Percentiles rank a stretch among this genome's conserved stretches.
These are phyloP conservation scores for Yponomeuta sedellus DNA, from an alignment of 2,888 invertebrate species.

Conservation along the genomic window DNA sequence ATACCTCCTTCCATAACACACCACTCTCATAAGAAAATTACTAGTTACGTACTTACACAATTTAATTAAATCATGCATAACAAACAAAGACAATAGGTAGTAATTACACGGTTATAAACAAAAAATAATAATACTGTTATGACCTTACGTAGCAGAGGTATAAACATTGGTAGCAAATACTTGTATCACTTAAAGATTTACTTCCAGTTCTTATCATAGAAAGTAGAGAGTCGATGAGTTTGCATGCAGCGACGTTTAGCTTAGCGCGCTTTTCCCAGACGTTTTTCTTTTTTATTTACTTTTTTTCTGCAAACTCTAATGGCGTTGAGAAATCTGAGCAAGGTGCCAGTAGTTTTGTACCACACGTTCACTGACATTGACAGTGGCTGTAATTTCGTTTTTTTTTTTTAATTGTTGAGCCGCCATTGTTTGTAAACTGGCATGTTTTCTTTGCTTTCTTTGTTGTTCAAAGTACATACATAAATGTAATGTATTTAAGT, in stretches of 20 bases:
- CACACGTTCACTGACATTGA: constrained; percentile 12
- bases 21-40: not conserved
- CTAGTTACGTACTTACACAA: not conserved
- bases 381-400: not conserved
- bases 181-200: not conserved
- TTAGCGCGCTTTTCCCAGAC: constrained; percentile 38
- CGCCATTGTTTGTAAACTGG: constrained; percentile 1
- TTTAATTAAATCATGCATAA: not conserved
- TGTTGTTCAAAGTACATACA: not conserved
- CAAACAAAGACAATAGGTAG: constrained; percentile 13
- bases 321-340: constrained; percentile 20
- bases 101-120: constrained; percentile 17
- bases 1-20: not conserved
- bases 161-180: not conserved
- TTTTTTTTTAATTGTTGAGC: not conserved
- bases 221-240: constrained; percentile 28
- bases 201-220: constrained; percentile 28
- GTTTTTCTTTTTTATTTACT: not conserved
- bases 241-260: constrained; percentile 9
- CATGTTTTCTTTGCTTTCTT: not conserved
- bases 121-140: not conserved
- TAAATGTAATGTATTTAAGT: too few relatives aligned
- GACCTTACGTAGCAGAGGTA: not conserved
- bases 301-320: constrained; percentile 26
- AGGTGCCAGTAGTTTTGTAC: constrained; percentile 17